Evolutionary conservation across 2,113 vertebrate species (phyloP), one percentile per base, ranked within the genome.

Genomic region (Tricholaema leucomelas): DNA sequence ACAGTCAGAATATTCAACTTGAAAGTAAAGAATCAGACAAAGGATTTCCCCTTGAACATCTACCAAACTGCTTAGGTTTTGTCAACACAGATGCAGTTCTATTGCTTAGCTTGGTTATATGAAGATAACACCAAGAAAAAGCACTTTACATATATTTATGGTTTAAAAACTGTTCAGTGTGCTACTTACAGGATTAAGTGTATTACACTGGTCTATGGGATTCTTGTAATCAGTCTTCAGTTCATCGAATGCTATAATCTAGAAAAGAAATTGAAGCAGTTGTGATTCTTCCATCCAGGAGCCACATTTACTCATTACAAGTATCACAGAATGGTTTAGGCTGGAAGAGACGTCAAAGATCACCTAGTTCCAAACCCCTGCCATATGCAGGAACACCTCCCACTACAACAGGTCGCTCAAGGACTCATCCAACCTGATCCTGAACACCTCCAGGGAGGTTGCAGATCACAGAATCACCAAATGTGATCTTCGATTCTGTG

Each of bases 211-310:
- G 97, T 99, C 99, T 98, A 99, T 99, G 89, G 99, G 99, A 93
- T 99, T 99, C 98, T 99, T 99, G 98, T 99, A 99, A 94, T 99
- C 99, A 0, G 99, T 99, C 98, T 99, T 99, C 98, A 99, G 96
- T 91, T 99, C 99, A 97, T 99, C 99, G 63, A 99, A 99, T 31
- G 99, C 99, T 94, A 99, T 99, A 95, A 99, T 99, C 99, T 99
- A 96, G 58, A 90, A 81, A 25, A 80, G 89, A 97, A 96, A 95
- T 48, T 10, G 48, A 31, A 80, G 85, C 11, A 44, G 76, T 92
- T 83, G 90, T 74, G 35, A 95, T 38, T 52, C 11, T 75, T 50
- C 42, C 85, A 64, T 15, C 20, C 25, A 36, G 79, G 65, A 86
- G 19, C 54, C 90, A 31, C 7, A 30, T n/a, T 73, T 28, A 59